Evolutionary conservation across 2,113 vertebrate genomes (phyloP).

Genomic region (Lipotes vexillifer): DNA sequence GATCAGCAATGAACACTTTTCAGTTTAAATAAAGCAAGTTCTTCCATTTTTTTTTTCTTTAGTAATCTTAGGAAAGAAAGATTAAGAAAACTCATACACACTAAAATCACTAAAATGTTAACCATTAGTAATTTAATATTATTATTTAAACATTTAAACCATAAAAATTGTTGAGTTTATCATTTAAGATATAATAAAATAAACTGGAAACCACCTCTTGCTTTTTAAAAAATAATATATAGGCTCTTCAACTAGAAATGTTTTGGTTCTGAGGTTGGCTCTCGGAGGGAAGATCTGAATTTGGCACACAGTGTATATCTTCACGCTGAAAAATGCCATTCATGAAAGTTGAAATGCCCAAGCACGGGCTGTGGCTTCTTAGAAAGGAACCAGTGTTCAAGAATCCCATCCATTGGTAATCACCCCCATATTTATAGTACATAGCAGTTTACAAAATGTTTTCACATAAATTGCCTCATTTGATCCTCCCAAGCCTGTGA

Average conservation of each 20-base stretch:
- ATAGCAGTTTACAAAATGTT: background rate
- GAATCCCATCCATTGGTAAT: background rate
- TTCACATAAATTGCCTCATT: background rate
- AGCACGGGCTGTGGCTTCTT: rapidly evolving
- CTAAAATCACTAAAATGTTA: background rate
- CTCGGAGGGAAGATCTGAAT: background rate
- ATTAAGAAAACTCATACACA: background rate
- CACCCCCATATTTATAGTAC: background rate
- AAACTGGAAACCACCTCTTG: background rate
- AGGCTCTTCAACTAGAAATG: background rate
- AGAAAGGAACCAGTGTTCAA: background rate
- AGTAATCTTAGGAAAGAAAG: no score
- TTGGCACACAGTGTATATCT: background rate
- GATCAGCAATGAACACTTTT: background rate
- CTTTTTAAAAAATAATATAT: background rate
- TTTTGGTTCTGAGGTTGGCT: background rate
- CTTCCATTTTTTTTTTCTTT: background rate
- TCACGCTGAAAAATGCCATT: background rate
- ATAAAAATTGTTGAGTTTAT: background rate
- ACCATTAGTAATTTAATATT: background rate
- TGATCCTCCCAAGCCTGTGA: background rate
- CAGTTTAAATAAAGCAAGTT: background rate
- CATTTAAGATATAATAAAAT: background rate
- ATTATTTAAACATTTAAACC: background rate
- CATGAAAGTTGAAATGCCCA: background rate